Conservation (phyloP, 1,140 invertebrate genomes). For the Drosophila pandora region DNA sequence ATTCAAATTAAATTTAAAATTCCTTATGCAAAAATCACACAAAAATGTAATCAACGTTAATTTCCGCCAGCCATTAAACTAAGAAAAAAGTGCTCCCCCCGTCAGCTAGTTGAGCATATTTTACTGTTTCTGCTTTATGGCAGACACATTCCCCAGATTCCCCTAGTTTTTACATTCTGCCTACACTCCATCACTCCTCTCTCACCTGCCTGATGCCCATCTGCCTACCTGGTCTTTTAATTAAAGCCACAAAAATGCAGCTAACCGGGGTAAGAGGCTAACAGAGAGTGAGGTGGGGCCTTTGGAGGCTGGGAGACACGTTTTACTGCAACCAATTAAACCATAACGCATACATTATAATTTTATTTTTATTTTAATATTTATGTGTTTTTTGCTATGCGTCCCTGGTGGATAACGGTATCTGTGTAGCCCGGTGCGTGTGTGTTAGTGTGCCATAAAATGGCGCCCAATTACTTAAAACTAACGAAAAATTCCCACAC, state of each 20-base stretch:
- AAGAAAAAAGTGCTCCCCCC: conserved; percentile 7
- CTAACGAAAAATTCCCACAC: conserved; percentile 71
- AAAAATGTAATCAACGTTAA: conserved; percentile 25
- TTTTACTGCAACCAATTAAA: conserved; percentile 79
- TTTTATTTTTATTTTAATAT: conserved; percentile 81
- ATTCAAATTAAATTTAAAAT: background rate
- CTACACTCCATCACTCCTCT: conserved; percentile 22
- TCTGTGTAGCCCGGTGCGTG: conserved; percentile 1
- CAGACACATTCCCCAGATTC: conserved; percentile 19
- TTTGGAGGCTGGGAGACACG: conserved; percentile 20
- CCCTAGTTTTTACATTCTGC: conserved; percentile 38
- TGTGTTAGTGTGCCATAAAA: conserved; percentile 57
- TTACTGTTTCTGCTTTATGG: conserved; percentile 35
- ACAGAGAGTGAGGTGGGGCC: background rate
- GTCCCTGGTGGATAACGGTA: conserved; percentile 31
- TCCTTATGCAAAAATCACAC: background rate
- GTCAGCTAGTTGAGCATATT: conserved; percentile 33
- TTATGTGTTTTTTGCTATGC: conserved; percentile 68
- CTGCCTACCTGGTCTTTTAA: conserved; percentile 53
- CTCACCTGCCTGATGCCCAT: background rate
- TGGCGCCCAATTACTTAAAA: conserved; percentile 80
- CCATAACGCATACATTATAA: conserved; percentile 76
- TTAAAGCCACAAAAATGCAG: conserved; percentile 62
- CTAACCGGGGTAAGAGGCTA: background rate
- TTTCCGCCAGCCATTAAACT: conserved; percentile 22